Evolutionary conservation across 1,140 invertebrate species (phyloP).

Genomic region (Prorops nasuta): DNA sequence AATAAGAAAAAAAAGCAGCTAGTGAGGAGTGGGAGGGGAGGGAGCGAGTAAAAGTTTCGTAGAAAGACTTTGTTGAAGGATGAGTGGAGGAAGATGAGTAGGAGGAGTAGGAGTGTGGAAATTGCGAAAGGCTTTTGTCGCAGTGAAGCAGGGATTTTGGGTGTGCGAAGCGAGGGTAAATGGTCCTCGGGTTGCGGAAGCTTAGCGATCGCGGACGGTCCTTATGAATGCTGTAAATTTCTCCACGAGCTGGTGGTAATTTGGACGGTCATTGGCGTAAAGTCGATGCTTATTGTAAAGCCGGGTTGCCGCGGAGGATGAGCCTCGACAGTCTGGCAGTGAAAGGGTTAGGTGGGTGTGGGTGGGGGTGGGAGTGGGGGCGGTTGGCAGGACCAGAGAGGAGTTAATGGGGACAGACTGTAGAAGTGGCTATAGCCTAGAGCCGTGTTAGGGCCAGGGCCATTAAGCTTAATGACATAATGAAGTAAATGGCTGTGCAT

Average conservation of each 20-base stretch:
- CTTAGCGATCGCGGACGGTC: background rate
- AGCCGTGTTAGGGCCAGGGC: conserved; percentile 53
- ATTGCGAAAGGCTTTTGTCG: too few species aligned
- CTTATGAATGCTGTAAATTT: conserved; percentile 14
- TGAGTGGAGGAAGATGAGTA: too few species aligned
- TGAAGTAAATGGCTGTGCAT: conserved; percentile 60
- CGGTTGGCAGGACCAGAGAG: conserved; percentile 14
- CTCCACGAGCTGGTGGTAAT: conserved; percentile 29
- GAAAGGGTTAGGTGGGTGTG: background rate
- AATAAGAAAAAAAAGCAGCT: too few species aligned
- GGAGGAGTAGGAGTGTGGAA: too few species aligned
- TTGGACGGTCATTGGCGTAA: conserved; percentile 43
- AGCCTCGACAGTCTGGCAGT: conserved; percentile 8
- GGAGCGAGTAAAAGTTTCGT: too few species aligned
- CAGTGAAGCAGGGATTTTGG: too few species aligned
- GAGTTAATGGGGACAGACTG: conserved; percentile 55
- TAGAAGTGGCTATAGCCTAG: conserved; percentile 54
- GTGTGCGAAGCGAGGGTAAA: too few species aligned
- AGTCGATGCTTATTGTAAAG: conserved; percentile 46
- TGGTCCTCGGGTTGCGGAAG: too few species aligned
- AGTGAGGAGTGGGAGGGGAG: too few species aligned
- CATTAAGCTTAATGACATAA: conserved; percentile 61
- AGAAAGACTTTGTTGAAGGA: too few species aligned
- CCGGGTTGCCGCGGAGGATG: conserved; percentile 10
- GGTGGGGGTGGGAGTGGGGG: background rate